These are phyloP conservation scores for Lagodon rhomboides DNA, from an alignment of 2,797 vertebrate species.

Conservation along the genomic window DNA sequence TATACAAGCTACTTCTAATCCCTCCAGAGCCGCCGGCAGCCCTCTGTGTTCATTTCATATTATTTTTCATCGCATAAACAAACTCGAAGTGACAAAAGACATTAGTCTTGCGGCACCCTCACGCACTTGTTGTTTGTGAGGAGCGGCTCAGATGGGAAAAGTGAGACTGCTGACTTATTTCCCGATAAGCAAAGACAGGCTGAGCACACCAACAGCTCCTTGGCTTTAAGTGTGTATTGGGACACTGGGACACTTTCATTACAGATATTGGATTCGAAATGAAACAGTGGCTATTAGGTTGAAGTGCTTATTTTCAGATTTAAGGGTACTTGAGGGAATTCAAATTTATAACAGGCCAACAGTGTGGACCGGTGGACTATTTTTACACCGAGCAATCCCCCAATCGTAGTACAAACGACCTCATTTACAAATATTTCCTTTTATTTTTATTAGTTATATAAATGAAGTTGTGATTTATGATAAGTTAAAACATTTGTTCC, in stretches of 20 bases:
- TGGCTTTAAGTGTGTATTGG: slow-evolving; percentile 6
- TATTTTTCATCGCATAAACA: slow-evolving; percentile 54
- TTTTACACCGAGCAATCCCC: too few relatives aligned
- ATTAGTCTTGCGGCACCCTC: slow-evolving; percentile 24
- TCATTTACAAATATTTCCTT: too few relatives aligned
- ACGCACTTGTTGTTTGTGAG: slow-evolving; percentile 17
- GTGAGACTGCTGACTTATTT: slow-evolving; percentile 19
- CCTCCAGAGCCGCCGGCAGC: slow-evolving; percentile 17
- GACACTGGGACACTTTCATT: slow-evolving; percentile 12
- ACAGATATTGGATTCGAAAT: background rate
- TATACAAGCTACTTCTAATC: slow-evolving; percentile 29
- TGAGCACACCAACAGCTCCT: slow-evolving; percentile 9
- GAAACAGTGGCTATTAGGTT: too few relatives aligned
- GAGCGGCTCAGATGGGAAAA: slow-evolving; percentile 25
- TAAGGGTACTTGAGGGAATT: too few relatives aligned
- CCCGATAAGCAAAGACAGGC: slow-evolving; percentile 24
- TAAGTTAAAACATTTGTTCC: too few relatives aligned
- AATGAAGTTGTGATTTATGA: too few relatives aligned
- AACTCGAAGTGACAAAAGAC: slow-evolving; percentile 40
- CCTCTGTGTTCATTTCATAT: slow-evolving; percentile 36
- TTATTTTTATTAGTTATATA: too few relatives aligned
- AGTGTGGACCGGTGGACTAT: too few relatives aligned
- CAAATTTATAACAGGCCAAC: too few relatives aligned
- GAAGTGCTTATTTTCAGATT: too few relatives aligned
- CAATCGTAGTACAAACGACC: too few relatives aligned